phyloP scores from a whole-genome alignment of 2,113 vertebrate genomes.

The Campylorhamphus procurvoides region DNA sequence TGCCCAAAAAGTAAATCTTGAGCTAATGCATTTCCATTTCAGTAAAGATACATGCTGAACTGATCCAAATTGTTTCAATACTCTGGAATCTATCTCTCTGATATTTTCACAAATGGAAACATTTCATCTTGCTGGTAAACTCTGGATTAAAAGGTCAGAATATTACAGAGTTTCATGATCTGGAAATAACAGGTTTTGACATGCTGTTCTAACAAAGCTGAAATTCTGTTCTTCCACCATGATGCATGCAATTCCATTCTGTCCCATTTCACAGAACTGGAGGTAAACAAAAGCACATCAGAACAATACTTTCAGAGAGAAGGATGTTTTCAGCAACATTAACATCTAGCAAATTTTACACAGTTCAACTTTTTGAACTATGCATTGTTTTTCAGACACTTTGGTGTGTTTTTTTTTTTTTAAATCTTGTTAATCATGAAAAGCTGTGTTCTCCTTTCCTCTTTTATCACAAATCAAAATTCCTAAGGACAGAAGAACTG shows the following conservation, averaged over 20 bases:
- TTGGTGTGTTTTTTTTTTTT: not conserved
- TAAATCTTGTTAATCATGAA: not conserved
- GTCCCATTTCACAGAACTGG: not conserved
- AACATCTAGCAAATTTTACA: not conserved
- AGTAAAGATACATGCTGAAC: not conserved
- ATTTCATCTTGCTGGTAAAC: not conserved
- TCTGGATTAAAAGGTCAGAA: not conserved
- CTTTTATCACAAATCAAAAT: not conserved
- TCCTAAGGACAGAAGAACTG: not conserved
- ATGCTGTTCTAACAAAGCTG: not conserved
- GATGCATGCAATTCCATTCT: not conserved
- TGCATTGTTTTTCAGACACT: not conserved
- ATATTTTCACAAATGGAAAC: not conserved
- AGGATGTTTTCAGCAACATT: not conserved
- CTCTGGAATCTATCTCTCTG: not conserved
- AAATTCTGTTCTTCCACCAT: not conserved
- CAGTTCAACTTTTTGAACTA: not conserved
- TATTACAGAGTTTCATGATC: not conserved
- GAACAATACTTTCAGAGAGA: not conserved
- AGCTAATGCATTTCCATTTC: not conserved
- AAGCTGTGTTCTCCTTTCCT: not conserved
- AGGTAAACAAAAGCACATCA: not conserved
- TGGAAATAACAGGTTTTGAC: conserved; percentile 39
- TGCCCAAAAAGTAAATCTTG: not conserved
- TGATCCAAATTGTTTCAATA: not conserved